These are phyloP conservation scores for Lagenorhynchus albirostris DNA, from an alignment of 2,113 vertebrate genomes.

Conservation along the genomic window DNA sequence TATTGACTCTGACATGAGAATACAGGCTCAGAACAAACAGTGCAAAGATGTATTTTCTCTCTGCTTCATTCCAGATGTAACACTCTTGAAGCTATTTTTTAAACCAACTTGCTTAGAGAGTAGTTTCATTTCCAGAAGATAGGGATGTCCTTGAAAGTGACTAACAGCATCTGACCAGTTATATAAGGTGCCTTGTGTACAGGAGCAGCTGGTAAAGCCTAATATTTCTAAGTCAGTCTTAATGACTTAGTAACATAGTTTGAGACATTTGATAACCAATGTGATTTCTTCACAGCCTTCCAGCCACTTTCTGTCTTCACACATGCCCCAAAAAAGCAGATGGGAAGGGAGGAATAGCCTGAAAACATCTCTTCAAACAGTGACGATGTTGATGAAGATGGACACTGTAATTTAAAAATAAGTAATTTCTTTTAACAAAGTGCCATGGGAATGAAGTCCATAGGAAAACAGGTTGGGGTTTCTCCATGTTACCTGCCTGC, in stretches of 20 bases:
- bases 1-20: not conserved
- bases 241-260: not conserved
- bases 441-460: not conserved
- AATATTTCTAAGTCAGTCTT: not conserved
- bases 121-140: not conserved
- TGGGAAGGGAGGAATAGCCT: not conserved
- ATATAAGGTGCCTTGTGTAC: fast-evolving
- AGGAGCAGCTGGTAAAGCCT: not conserved
- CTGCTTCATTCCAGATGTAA: not conserved
- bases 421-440: not conserved
- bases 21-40: not conserved
- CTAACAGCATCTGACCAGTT: not conserved
- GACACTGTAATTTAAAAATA: not conserved
- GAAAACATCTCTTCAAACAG: not conserved
- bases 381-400: not conserved
- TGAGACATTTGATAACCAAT: not conserved
- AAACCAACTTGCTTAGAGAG: not conserved
- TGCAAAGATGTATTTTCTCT: not conserved
- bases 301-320: not conserved
- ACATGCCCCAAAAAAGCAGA: not conserved
- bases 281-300: not conserved
- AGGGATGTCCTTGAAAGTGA: not conserved
- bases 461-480: not conserved
- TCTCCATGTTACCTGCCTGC: not conserved
- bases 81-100: not conserved